phyloP scores from a whole-genome alignment of 2,888 invertebrate species.

The Phortica okadai region DNA sequence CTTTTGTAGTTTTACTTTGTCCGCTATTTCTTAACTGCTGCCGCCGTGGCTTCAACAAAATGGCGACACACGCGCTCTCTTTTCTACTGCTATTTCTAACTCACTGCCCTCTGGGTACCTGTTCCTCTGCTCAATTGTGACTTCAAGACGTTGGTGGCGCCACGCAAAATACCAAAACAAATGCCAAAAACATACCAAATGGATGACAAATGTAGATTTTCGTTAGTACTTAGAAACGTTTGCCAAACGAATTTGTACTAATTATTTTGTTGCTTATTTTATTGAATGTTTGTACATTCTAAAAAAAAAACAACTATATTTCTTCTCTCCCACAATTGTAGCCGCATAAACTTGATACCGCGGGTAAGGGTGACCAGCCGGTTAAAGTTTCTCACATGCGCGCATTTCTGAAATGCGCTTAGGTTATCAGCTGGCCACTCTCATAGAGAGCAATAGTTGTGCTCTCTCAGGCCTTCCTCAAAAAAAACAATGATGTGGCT shows the following conservation, averaged over 20 bases:
- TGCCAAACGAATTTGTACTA: background rate
- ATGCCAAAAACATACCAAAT: no score
- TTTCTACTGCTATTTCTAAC: slow-evolving; percentile 1
- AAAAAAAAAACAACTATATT: slow-evolving; percentile 14
- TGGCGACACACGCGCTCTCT: slow-evolving; percentile 4
- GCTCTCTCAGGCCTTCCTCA: slow-evolving; percentile 26
- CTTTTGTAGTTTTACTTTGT: background rate
- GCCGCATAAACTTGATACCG: background rate
- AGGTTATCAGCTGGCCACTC: slow-evolving; percentile 42
- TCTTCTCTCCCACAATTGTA: background rate
- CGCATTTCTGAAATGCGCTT: background rate
- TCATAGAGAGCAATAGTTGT: background rate
- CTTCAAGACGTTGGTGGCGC: no score
- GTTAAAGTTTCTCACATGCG: background rate
- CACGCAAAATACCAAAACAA: no score
- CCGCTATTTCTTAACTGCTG: background rate
- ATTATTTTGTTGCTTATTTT: slow-evolving; percentile 6
- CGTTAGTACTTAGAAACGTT: background rate
- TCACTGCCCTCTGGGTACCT: background rate
- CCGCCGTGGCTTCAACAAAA: slow-evolving; percentile 13
- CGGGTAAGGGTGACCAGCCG: slow-evolving; percentile 19
- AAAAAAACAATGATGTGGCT: no score
- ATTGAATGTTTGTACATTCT: background rate
- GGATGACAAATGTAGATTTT: no score
- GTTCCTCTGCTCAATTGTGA: background rate